phyloP scores from a whole-genome alignment of 2,113 vertebrate species.

The Polypterus bichir region DNA sequence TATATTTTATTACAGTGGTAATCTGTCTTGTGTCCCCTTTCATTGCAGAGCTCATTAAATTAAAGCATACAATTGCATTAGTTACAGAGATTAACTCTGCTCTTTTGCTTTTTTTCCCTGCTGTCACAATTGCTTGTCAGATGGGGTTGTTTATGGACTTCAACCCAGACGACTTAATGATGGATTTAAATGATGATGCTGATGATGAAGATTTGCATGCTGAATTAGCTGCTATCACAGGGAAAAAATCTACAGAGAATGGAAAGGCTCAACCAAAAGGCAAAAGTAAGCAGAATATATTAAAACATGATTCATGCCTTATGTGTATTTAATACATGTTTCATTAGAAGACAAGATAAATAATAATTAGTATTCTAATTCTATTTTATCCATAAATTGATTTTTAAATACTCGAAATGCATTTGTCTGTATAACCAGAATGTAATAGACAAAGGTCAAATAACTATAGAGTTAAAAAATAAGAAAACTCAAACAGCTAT shows the following conservation, averaged over 20 bases:
- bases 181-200: slow-evolving; percentile 50
- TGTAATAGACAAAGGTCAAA: not conserved
- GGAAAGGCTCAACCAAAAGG: slow-evolving; percentile 47
- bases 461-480: too few relatives aligned
- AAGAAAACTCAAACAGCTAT: too few relatives aligned
- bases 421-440: not conserved
- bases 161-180: slow-evolving; percentile 66
- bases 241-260: slow-evolving; percentile 35
- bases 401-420: not conserved
- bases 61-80: not conserved
- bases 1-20: not conserved
- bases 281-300: slow-evolving; percentile 62
- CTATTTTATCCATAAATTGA: not conserved
- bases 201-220: slow-evolving; percentile 78
- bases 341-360: not conserved
- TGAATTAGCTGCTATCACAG: slow-evolving; percentile 76
- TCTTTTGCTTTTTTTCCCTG: slow-evolving; percentile 7
- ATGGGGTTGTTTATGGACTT: slow-evolving; percentile 82
- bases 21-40: not conserved
- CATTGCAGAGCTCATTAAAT: not conserved
- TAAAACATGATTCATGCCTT: not conserved
- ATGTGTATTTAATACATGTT: slow-evolving; percentile 1
- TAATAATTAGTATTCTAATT: not conserved
- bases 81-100: not conserved
- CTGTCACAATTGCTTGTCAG: slow-evolving; percentile 36